Conservation (phyloP, 2,113 vertebrate species). For the Vireo altiloquus region DNA sequence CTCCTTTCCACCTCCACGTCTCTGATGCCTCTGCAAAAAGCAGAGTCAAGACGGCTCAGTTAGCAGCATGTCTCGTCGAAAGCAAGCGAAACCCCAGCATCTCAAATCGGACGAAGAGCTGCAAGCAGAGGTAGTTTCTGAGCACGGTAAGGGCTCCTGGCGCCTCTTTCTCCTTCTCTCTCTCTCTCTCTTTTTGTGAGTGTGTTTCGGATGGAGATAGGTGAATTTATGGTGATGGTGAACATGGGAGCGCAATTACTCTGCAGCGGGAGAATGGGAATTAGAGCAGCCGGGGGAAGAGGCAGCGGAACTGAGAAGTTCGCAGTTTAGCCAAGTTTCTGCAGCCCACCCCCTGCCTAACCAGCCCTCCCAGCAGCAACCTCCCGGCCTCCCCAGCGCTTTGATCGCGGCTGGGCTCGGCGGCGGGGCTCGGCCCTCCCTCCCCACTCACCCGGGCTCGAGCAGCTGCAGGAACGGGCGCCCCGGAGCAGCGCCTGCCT, state of each 20-base stretch:
- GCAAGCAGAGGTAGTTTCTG: conserved; percentile 83
- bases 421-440: neutral
- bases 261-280: conserved; percentile 18
- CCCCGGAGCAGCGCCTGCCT: neutral
- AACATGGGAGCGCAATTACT: neutral
- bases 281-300: conserved; percentile 11
- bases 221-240: conserved; percentile 33
- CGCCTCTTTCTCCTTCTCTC: neutral
- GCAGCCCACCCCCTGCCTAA: neutral
- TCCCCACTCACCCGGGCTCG: neutral
- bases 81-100: conserved; percentile 99
- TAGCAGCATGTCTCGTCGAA: conserved; percentile 97
- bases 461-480: neutral
- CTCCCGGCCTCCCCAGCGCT: neutral
- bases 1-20: conserved; percentile 66
- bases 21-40: conserved; percentile 92
- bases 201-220: conserved; percentile 2
- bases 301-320: conserved; percentile 38
- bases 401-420: neutral
- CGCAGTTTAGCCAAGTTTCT: conserved; percentile 56
- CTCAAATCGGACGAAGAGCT: conserved; percentile 94
- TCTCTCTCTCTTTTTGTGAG: neutral
- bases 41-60: conserved; percentile 80
- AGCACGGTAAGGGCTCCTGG: conserved; percentile 82
- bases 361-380: neutral